Evolutionary conservation across 2,888 invertebrate genomes (phyloP), one percentile per base, ranked within the genome.

Genomic region (Perithous albicinctus): DNA sequence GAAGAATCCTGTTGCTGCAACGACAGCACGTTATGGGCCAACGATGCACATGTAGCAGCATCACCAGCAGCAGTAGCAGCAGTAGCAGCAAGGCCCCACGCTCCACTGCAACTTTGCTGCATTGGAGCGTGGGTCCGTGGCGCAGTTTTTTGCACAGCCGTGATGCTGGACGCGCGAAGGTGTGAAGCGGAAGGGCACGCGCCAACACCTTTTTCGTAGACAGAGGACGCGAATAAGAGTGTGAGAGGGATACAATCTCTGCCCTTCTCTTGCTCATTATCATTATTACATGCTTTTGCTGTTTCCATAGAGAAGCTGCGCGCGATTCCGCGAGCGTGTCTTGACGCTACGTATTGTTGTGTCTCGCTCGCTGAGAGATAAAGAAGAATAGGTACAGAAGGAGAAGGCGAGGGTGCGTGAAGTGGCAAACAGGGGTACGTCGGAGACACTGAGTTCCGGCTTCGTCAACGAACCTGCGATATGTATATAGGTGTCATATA

Each of bases 101-200:
- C 48, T 48, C 48, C 7, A 20, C 18, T 48, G 48, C 48, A 48
- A 8, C 48, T 0, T 1, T 0, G 48, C 1, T 6, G 51, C 51
- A 20, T 51, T 23, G 10, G 23, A 51, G 51, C 51, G 12, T 48
- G 23, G 10, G 8, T 6, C 20, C 18, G 48, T 29, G n/a, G 56
- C 32, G 59, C 15, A n/a, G 59, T 59, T 59, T 59, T 59, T 32
- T 59, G 15, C 32, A 59, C 32, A 59, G 29, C 32, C 59, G 35
- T 15, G 59, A 15, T 10, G 15, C 20, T 7, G 63, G 18, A 51
- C 23, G 70, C 85, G 85, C 85, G 84, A 86, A 89, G 89, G 91
- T 89, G 90, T 84, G 85, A 90, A 87, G 86, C 89, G 88, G 89
- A 88, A 89, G 88, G 87, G 86, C 86, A 90, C 89, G 90, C 90